Evolutionary conservation across 2,113 vertebrate genomes (phyloP).

Genomic region (Oophaga pumilio): DNA sequence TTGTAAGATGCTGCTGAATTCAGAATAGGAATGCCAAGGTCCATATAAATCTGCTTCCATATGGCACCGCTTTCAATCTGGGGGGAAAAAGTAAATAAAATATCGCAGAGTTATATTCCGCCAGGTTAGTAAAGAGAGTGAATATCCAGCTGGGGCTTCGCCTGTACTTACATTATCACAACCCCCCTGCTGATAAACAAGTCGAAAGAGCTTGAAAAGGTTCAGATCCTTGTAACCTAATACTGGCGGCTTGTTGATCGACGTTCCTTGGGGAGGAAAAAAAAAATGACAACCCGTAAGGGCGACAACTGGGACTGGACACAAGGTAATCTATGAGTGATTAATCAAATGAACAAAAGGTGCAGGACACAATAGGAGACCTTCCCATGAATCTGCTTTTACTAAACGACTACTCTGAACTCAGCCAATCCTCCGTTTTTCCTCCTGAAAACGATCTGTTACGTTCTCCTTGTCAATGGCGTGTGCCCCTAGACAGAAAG

Average conservation of each 20-base stretch:
- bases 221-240: slow-evolving; percentile 98
- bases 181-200: slow-evolving; percentile 92
- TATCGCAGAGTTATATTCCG: neutral
- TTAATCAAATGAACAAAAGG: neutral
- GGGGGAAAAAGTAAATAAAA: slow-evolving; percentile 59
- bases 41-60: slow-evolving; percentile 99
- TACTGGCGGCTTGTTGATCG: slow-evolving; percentile 98
- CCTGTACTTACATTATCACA: slow-evolving; percentile 85
- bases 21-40: slow-evolving; percentile 97
- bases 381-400: neutral
- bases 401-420: too few species aligned
- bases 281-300: neutral
- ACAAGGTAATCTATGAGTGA: neutral
- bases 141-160: neutral
- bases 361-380: neutral
- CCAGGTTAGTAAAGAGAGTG: neutral
- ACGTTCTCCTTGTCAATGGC: too few species aligned
- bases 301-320: neutral
- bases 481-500: too few species aligned
- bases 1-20: slow-evolving; percentile 99
- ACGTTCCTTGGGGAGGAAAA: slow-evolving; percentile 79
- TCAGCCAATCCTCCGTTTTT: too few species aligned
- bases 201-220: slow-evolving; percentile 96
- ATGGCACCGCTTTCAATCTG: slow-evolving; percentile 96
- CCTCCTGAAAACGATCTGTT: too few species aligned